A percentile compares a stretch with the other conserved stretches of the same genome.
Conservation (phyloP, 1,140 invertebrate species). For the Pomacea maculata region DNA sequence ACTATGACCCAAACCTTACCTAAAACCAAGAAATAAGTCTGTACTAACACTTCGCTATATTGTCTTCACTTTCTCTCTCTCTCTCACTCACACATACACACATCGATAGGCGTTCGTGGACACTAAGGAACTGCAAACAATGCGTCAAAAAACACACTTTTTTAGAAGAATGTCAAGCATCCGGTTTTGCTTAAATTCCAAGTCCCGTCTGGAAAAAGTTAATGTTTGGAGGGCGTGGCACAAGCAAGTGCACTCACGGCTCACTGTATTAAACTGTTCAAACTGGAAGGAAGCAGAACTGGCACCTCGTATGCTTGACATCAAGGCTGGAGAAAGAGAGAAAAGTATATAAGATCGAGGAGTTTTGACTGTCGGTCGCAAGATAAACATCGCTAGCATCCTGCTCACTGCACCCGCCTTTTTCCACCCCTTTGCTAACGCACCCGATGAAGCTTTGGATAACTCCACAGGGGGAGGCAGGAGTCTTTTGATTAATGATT, state of each 20-base stretch:
- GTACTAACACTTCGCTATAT: background rate
- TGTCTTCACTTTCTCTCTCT: conserved; percentile 10
- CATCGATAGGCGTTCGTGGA: background rate
- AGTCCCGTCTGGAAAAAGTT: background rate
- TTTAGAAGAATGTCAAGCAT: background rate
- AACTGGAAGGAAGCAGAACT: background rate
- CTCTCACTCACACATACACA: conserved; percentile 9
- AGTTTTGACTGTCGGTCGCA: too few relatives aligned
- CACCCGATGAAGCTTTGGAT: too few relatives aligned
- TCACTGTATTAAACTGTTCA: background rate
- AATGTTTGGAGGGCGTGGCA: background rate
- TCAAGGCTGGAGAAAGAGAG: too few relatives aligned
- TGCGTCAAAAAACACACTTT: background rate
- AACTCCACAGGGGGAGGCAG: too few relatives aligned
- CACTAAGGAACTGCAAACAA: background rate
- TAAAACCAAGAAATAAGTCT: background rate
- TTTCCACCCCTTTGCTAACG: too few relatives aligned
- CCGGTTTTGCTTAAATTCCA: background rate
- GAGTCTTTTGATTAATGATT: too few relatives aligned
- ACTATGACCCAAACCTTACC: too few relatives aligned
- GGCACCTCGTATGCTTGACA: too few relatives aligned
- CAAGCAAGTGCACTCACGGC: background rate
- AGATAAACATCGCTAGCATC: too few relatives aligned
- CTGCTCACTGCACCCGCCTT: too few relatives aligned
- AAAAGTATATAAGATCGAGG: too few relatives aligned